These are phyloP conservation scores for Brachylomia viminalis DNA, from an alignment of 2,888 invertebrate genomes.

Conservation along the genomic window DNA sequence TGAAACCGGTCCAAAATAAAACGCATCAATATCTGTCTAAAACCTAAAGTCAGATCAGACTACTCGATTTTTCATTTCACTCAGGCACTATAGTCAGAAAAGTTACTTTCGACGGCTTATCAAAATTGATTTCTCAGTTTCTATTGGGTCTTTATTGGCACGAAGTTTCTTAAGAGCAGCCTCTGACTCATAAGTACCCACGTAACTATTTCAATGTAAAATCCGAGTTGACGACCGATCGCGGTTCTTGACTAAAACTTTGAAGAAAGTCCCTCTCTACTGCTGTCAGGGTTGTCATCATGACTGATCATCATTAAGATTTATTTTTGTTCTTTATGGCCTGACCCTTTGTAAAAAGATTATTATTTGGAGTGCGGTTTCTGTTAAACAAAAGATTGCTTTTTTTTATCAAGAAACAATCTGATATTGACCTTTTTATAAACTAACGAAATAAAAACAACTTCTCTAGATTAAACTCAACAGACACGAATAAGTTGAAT, in stretches of 20 bases:
- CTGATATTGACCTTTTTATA: too few species aligned
- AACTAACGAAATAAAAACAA: too few species aligned
- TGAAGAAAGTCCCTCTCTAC: slow-evolving; percentile 39
- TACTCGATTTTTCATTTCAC: slow-evolving; percentile 26
- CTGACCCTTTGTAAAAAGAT: background rate
- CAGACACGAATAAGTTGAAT: background rate
- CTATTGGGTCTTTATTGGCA: slow-evolving; percentile 36
- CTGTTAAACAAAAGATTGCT: background rate
- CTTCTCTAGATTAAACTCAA: background rate
- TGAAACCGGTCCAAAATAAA: slow-evolving; percentile 2
- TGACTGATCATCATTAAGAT: background rate
- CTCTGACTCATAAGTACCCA: slow-evolving; percentile 50
- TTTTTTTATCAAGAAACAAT: background rate
- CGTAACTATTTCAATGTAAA: slow-evolving; percentile 71
- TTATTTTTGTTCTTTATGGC: background rate
- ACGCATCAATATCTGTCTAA: slow-evolving; percentile 22
- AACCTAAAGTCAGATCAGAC: background rate
- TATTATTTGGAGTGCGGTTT: background rate
- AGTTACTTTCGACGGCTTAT: slow-evolving; percentile 28
- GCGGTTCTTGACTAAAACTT: slow-evolving; percentile 61
- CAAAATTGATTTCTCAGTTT: slow-evolving; percentile 48
- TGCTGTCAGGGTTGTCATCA: slow-evolving; percentile 37
- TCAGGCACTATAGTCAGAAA: slow-evolving; percentile 12
- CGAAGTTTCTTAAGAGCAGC: slow-evolving; percentile 51
- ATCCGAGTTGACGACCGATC: slow-evolving; percentile 63